Evolutionary conservation across 2,888 invertebrate genomes (phyloP).

Genomic region (Apotomis capreana): DNA sequence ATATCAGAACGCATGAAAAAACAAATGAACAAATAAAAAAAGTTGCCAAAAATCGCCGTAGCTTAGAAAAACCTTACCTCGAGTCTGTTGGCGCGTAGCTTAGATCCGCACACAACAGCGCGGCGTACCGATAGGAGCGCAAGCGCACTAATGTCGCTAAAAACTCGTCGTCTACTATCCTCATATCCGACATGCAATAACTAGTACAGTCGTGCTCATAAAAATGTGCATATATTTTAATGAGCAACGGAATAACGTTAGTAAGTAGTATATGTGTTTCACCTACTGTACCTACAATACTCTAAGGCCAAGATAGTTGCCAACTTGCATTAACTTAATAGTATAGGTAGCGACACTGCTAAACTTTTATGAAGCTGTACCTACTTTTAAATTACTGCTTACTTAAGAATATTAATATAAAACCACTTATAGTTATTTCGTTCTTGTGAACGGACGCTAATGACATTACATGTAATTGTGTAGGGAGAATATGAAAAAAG

Average conservation of each 20-base stretch:
- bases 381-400: not conserved
- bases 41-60: not conserved
- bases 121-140: constrained; percentile 23
- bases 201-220: not conserved
- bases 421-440: too few species aligned
- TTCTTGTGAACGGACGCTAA: too few species aligned
- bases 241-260: not conserved
- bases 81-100: constrained; percentile 30
- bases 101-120: constrained; percentile 32
- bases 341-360: not conserved
- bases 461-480: too few species aligned
- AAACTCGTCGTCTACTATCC: constrained; percentile 13
- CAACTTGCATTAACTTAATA: not conserved
- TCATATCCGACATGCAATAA: constrained; percentile 20
- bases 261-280: not conserved
- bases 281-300: not conserved
- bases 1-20: too few species aligned
- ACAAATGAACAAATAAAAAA: too few species aligned
- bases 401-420: not conserved
- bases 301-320: not conserved
- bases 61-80: constrained; percentile 21
- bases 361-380: not conserved
- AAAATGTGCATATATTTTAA: not conserved
- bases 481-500: too few species aligned
- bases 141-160: constrained; percentile 27